These are phyloP conservation scores for Thymallus thymallus DNA, from an alignment of 2,113 vertebrate genomes.

Conservation along the genomic window DNA sequence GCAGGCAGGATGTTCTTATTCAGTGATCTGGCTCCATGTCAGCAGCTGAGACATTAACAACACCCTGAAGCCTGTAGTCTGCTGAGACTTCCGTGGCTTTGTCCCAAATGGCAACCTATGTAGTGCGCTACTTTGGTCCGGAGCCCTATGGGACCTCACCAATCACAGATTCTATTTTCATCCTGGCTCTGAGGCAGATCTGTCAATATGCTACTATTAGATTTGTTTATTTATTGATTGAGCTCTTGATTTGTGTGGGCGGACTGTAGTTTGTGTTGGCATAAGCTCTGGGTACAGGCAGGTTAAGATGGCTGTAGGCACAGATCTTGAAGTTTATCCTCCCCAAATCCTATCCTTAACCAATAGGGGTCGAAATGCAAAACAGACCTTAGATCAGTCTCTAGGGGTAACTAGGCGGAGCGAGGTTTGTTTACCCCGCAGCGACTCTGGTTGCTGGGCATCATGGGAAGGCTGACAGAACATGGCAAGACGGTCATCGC, in stretches of 20 bases:
- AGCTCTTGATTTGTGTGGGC: not conserved
- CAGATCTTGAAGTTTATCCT: no score
- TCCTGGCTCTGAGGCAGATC: not conserved
- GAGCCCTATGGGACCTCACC: not conserved
- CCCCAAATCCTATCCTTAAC: no score
- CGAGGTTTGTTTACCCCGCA: not conserved
- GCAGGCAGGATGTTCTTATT: no score
- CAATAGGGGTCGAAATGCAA: not conserved
- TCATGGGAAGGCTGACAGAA: not conserved
- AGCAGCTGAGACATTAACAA: no score
- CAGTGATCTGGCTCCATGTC: no score
- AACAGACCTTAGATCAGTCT: not conserved
- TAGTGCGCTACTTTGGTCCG: no score
- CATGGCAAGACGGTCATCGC: not conserved
- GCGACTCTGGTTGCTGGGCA: constrained; percentile 1
- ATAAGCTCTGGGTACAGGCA: not conserved
- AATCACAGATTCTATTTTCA: not conserved
- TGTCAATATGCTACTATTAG: not conserved
- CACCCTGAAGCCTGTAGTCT: no score
- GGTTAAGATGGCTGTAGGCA: no score
- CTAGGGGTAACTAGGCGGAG: not conserved
- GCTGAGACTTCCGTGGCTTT: no score
- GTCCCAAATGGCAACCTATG: no score
- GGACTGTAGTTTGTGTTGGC: not conserved
- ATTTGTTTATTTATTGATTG: not conserved